Conservation (phyloP, 92 coral and sea anemone species). For the Epizoanthus illoricatus region DNA sequence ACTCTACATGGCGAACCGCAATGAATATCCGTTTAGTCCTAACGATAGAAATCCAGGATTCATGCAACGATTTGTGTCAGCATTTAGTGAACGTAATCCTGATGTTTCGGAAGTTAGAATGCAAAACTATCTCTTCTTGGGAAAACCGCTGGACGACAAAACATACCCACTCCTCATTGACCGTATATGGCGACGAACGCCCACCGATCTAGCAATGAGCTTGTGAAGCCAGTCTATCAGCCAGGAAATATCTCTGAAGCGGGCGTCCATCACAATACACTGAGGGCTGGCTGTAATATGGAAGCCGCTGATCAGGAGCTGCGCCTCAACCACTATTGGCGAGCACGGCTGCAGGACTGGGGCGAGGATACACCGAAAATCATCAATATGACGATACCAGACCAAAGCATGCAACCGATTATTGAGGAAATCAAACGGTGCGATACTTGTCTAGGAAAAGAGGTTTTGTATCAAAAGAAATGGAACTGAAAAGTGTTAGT, state of each 20-base stretch:
- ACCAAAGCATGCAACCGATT: slow-evolving; percentile 28
- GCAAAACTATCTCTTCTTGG: slow-evolving; percentile 66
- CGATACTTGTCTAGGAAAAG: slow-evolving; percentile 26
- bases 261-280: slow-evolving; percentile 56
- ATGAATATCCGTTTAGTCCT: slow-evolving; percentile 64
- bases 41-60: slow-evolving; percentile 48
- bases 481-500: slow-evolving; percentile 21
- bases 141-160: slow-evolving; percentile 56
- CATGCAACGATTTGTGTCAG: slow-evolving; percentile 43
- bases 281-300: slow-evolving; percentile 26
- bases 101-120: slow-evolving; percentile 55
- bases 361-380: no score
- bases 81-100: slow-evolving; percentile 31
- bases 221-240: slow-evolving; percentile 64
- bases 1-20: slow-evolving; percentile 50
- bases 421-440: slow-evolving; percentile 42
- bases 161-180: slow-evolving; percentile 59
- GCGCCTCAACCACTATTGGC: no score
- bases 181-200: slow-evolving; percentile 64
- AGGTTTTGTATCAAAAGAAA: slow-evolving; percentile 22
- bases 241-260: slow-evolving; percentile 29
- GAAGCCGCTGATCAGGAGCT: no score
- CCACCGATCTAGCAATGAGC: slow-evolving; percentile 45
- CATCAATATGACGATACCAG: no score
- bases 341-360: no score